Evolutionary conservation across 2,888 invertebrate species (phyloP), one percentile per base, ranked within the genome.

Genomic region (Athripsodes cinereus): DNA sequence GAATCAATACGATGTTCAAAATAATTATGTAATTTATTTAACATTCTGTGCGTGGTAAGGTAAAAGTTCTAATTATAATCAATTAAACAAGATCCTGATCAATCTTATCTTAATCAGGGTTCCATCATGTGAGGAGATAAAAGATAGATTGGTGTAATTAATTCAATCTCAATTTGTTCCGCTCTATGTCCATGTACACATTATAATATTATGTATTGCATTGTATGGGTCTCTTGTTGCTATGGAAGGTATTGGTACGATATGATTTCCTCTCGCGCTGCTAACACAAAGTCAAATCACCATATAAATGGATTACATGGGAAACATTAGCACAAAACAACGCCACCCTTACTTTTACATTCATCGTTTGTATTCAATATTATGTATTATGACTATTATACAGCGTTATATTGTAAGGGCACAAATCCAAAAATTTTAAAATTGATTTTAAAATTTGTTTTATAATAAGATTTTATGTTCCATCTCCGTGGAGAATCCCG

Each of bases 301-400:
- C 61, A 60, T 64, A 61, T 62, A 58, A 62, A n/a, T 50, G 57
- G 60, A 64, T 64, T 69, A 69, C 66, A 68, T 76, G 77, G 74
- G 77, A 77, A 77, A 70, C 76, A 51, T 44, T 58, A 58, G 55
- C 60, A 50, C 35, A 52, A 55, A 40, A 49, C 31, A 46, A 54
- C 46, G 40, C 48, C 31, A 53, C 49, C 48, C 47, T 40, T 48
- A 22, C 34, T 46, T 34, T 22, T 35, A 35, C 40, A 34, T 50
- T 19, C 35, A 20, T 26, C 51, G 35, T 50, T 47, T 55, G 34
- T 55, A 58, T 58, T 55, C 46, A 58, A 58, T 58, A 50, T 58
- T 40, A 40, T 40, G n/a, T n/a, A n/a, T n/a, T n/a, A n/a, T n/a
- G n/a, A n/a, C n/a, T n/a, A n/a, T n/a, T n/a, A n/a, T n/a, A n/a